Base-by-base conservation (phyloP, 2,888 invertebrate genomes). In the Myopa tessellatipennis region DNA sequence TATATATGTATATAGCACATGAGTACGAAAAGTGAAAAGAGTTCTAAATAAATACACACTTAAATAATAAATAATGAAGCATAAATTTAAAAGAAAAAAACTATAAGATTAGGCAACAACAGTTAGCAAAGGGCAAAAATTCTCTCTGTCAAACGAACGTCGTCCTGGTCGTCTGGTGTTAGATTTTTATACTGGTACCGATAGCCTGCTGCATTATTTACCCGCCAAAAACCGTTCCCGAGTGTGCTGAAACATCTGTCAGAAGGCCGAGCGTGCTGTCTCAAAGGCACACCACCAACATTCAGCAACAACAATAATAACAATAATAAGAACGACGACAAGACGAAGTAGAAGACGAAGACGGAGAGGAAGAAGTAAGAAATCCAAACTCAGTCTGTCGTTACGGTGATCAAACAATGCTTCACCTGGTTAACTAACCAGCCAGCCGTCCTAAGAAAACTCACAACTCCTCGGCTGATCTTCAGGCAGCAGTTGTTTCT, bases 351-450 rank as follows among this genome's bases (percentile, higher is more conserved):
- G 14, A 50, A 14, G 50, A 14, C 50, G 50, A 8, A 50, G 50
- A 8, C 1, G 3, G 3, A 50, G n/a, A 14, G 5, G 10, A n/a
- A 1, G 55, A 45, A 45, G 45, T 45, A 45, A 45, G 45, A 45
- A 45, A 45, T 45, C 45, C 45, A 45, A 45, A 45, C 45, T 45
- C 45, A 60, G 8, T n/a, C 34, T 45, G 69, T 14, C 45, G 50
- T 50, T 69, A 69, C n/a, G 73, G 74, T 50, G 38, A 61, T 12
- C n/a, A 38, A 77, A 83, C 82, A 83, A 84, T 83, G 83, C 84
- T 86, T 85, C 86, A 85, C 85, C 85, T 85, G 86, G 86, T 77
- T 78, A 38, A 70, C 55, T 52, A 70, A 52, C 55, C 70, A 18
- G 18, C 69, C 26, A 12, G 26, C 36, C 60, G 60, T 60, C 60